Base-by-base conservation (phyloP, 2,888 invertebrate species). In the Anorthoa munda region DNA sequence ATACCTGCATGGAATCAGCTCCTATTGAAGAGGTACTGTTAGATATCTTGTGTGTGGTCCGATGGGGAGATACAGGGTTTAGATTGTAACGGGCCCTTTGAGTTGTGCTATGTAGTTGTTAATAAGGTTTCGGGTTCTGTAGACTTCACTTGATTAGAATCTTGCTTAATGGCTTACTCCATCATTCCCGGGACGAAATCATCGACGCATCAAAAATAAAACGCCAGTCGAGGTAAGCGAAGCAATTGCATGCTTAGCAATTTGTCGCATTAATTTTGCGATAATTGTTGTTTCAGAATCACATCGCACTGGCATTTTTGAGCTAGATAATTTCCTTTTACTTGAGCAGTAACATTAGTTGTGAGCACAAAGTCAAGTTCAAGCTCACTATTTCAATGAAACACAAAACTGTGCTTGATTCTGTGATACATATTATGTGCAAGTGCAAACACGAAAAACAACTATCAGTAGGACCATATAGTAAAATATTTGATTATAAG, bases 1-100 rank as follows among this genome's bases (percentile, higher is more conserved):
- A 81, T 77, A 81, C 79, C 31, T 72, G 73, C 66, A 75, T 82
- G 72, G 59, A 75, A 81, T 81, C 75, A 75, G 81, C 60, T 84
- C 58, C 74, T 71, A 79, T 83, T 81, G 78, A 83, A 48, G 50
- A 69, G 63, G 72, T 65, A 84, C 81, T 72, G 74, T 85, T 78
- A 82, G 59, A 66, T 61, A n/a, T 48, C 26, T 56, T 39, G 21
- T 46, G 60, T 83, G 79, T 82, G 79, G 79, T 79, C 84, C 15
- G 12, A 50, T 66, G n/a, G 13, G 12, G 21, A 64, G 51, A 69
- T 51, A 21, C 51, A 39, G 39, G 31, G 26, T 46, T 50, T 39
- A 23, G 46, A 64, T 58, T 12, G 48, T 79, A 72, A 72, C 72
- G 61, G 79, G n/a, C 58, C 23, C 55, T 76, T 50, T 51, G 5